Evolutionary conservation across 1,140 invertebrate genomes (phyloP).

Genomic region (Bombus vancouverensis): DNA sequence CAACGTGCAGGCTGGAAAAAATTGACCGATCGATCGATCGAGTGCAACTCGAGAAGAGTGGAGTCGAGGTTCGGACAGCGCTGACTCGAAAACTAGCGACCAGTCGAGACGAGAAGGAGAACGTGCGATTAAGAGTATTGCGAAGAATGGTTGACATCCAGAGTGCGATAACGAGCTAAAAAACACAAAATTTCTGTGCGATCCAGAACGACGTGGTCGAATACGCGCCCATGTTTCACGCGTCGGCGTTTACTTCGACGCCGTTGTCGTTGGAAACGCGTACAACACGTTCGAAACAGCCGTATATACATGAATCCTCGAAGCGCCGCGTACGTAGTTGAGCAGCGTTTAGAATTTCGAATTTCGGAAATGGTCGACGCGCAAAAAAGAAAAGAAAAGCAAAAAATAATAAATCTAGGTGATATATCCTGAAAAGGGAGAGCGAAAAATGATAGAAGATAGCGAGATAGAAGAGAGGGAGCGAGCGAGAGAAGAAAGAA

Average conservation of each 20-base stretch:
- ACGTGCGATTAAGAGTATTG: conserved; percentile 55
- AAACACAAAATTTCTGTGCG: conserved; percentile 17
- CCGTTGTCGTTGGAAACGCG: background rate
- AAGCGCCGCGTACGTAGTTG: conserved; percentile 64
- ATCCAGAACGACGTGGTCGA: background rate
- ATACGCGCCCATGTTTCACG: background rate
- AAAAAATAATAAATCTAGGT: conserved; percentile 15
- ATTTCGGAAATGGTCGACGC: conserved; percentile 61
- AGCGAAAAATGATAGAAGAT: background rate
- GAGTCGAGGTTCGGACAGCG: background rate
- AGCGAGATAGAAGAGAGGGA: background rate
- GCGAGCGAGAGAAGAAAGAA: conserved; percentile 45
- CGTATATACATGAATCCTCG: conserved; percentile 62
- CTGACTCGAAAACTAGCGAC: background rate
- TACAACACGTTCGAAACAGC: conserved; percentile 48
- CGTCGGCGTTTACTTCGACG: background rate
- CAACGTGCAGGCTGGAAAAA: too few relatives aligned
- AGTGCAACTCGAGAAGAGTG: background rate
- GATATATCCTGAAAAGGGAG: conserved; percentile 22
- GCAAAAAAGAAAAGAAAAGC: conserved; percentile 47
- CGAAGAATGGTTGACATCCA: conserved; percentile 45
- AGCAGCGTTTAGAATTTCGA: conserved; percentile 63
- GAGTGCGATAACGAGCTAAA: conserved; percentile 57
- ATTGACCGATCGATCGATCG: background rate
- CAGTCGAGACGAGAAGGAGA: conserved; percentile 35